Conservation (phyloP, 2,888 invertebrate genomes). For the Camponotus fellah region DNA sequence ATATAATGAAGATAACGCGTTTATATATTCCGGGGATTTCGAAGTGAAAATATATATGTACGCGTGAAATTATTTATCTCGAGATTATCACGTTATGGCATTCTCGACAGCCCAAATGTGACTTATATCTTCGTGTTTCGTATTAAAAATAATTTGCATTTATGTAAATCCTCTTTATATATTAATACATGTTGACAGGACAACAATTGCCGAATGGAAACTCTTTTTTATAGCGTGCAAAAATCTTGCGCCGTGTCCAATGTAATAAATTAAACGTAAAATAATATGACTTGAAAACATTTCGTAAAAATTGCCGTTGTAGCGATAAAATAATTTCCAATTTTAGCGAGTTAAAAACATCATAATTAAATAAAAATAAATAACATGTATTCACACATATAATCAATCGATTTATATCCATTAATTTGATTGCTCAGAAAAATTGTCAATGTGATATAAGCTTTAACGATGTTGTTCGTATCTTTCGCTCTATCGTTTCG, state of each 20-base stretch:
- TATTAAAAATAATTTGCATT: constrained; percentile 24
- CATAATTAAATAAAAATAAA: not conserved
- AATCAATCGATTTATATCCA: not conserved
- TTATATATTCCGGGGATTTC: not conserved
- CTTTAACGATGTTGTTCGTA: not conserved
- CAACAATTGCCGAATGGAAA: not conserved
- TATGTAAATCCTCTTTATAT: constrained; percentile 4
- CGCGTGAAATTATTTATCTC: not conserved
- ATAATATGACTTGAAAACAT: constrained; percentile 4
- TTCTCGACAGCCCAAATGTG: constrained; percentile 3
- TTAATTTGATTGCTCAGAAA: not conserved
- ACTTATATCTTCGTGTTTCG: constrained; percentile 8
- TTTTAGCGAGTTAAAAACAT: constrained; percentile 1
- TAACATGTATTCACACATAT: not conserved
- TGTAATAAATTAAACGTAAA: constrained; percentile 38
- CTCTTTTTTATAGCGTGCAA: not conserved
- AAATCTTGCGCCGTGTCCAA: not conserved
- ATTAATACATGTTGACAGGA: constrained; percentile 20
- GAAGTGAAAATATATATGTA: constrained; percentile 1
- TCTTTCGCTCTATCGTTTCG: constrained; percentile 16
- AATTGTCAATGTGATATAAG: not conserved
- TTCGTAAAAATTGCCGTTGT: not conserved
- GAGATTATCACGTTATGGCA: not conserved
- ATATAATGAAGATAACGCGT: constrained; percentile 18
- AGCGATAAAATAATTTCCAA: constrained; percentile 4